A percentile compares a stretch with the other conserved stretches of the same genome.
phyloP scores from a whole-genome alignment of 2,888 invertebrate species.

The Muscina levida region DNA sequence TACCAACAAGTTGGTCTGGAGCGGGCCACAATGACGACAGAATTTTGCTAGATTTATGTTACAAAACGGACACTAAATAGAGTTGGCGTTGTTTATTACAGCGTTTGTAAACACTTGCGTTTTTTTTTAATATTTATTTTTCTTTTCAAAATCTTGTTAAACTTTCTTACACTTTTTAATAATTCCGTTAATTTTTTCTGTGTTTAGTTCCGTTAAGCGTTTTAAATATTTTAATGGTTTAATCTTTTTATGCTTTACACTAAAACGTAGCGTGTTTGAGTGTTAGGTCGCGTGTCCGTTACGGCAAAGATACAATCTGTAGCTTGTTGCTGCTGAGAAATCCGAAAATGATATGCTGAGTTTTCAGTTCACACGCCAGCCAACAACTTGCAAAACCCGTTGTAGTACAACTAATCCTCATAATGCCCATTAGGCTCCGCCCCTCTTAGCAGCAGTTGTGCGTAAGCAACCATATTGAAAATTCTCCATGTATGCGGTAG shows the following conservation, averaged over 20 bases:
- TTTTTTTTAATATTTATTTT: constrained; percentile 17
- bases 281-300: not conserved
- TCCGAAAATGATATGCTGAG: constrained; percentile 78
- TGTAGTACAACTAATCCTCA: too few species aligned
- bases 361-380: constrained; percentile 63
- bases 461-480: constrained; percentile 69
- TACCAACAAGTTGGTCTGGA: constrained; percentile 78
- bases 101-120: constrained; percentile 3
- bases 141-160: not conserved
- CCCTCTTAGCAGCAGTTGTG: constrained; percentile 3
- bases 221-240: not conserved
- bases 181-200: not conserved
- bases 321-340: constrained; percentile 76
- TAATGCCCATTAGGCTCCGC: too few species aligned
- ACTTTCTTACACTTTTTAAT: not conserved
- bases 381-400: constrained; percentile 64
- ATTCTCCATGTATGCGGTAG: constrained; percentile 4
- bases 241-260: not conserved
- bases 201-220: not conserved
- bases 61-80: constrained; percentile 1
- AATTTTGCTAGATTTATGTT: constrained; percentile 74
- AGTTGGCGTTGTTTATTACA: not conserved
- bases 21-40: constrained; percentile 80
- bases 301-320: constrained; percentile 36
- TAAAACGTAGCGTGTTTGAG: not conserved